Evolutionary conservation across 2,888 invertebrate species (phyloP).

Genomic region (Prosapia bicincta): DNA sequence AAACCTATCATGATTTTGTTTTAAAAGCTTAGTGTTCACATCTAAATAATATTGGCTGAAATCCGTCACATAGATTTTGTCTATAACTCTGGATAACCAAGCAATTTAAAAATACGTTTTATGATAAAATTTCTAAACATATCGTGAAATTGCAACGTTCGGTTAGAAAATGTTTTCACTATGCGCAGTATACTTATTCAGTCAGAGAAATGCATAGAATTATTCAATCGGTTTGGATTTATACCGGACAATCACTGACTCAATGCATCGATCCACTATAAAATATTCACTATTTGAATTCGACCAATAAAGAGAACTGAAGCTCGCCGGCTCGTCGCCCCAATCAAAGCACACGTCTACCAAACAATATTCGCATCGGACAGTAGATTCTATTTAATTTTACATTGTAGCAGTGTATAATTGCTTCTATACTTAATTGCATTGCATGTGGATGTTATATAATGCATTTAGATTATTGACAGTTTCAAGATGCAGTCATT

Average conservation of each 20-base stretch:
- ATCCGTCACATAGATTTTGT: no score
- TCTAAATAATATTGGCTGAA: no score
- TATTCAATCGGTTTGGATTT: neutral
- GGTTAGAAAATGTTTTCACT: neutral
- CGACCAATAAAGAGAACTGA: neutral
- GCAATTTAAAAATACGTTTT: no score
- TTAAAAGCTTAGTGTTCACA: no score
- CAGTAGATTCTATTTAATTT: neutral
- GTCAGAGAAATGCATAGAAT: neutral
- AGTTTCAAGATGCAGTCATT: no score
- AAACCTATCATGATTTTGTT: no score
- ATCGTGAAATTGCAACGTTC: no score
- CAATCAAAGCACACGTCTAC: neutral
- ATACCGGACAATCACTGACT: neutral
- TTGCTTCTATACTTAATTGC: neutral
- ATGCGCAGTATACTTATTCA: neutral
- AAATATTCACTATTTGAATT: neutral
- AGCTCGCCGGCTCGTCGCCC: neutral
- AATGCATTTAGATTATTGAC: neutral
- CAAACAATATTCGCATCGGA: neutral
- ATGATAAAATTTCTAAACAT: no score
- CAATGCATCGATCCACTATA: neutral
- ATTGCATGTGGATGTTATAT: neutral
- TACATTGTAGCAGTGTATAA: neutral
- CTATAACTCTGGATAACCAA: no score